phyloP scores from a whole-genome alignment of 2,888 invertebrate species.

The Clivina fossor region DNA sequence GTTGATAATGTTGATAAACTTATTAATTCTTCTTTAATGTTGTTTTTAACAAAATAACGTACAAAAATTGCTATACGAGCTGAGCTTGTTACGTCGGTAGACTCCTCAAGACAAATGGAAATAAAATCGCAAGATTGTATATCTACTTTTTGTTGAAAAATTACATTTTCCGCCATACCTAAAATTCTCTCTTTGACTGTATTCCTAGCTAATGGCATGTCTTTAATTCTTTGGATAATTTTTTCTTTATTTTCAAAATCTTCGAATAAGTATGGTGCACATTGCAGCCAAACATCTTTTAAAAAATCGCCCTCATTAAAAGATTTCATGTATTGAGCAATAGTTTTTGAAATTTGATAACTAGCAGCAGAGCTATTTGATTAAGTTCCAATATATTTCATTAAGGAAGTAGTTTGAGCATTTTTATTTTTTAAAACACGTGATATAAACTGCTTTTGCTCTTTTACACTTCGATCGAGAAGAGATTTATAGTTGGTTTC shows the following conservation, averaged over 20 bases:
- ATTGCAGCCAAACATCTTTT: constrained; percentile 22
- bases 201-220: constrained; percentile 37
- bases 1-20: constrained; percentile 9
- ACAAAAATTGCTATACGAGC: constrained; percentile 37
- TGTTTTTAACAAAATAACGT: constrained; percentile 32
- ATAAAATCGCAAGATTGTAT: constrained; percentile 34
- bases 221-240: constrained; percentile 35
- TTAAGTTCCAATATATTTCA: constrained; percentile 32
- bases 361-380: constrained; percentile 32
- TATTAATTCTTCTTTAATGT: constrained; percentile 7
- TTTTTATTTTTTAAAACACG: constrained; percentile 30
- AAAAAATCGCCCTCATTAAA: constrained; percentile 8
- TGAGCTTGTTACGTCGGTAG: constrained; percentile 36
- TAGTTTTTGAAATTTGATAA: constrained; percentile 28
- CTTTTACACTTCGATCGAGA: constrained; percentile 15
- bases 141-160: constrained; percentile 35
- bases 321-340: constrained; percentile 27
- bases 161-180: constrained; percentile 36
- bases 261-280: constrained; percentile 17
- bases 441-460: constrained; percentile 35
- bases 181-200: constrained; percentile 39
- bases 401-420: constrained; percentile 31
- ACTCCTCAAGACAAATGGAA: constrained; percentile 38
- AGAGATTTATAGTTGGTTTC: constrained; percentile 30
- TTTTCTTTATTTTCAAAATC: constrained; percentile 30